Conservation (phyloP, 2,113 vertebrate species). For the Macrotus californicus region DNA sequence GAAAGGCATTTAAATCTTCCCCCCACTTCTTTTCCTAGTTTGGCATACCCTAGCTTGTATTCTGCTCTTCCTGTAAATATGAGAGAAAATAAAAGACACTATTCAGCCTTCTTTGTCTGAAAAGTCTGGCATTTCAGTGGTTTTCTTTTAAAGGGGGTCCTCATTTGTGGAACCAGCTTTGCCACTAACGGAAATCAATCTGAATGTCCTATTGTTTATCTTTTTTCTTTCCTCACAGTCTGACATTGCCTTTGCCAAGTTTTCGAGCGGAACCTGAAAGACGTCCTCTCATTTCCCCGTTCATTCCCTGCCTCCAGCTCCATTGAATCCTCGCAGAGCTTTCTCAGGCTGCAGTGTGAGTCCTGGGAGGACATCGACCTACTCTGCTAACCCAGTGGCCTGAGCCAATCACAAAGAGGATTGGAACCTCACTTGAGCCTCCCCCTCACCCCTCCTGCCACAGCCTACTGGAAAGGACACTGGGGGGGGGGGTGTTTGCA, state of each 20-base stretch:
- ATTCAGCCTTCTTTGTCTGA: constrained; percentile 37
- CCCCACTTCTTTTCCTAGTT: neutral
- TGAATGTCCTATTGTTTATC: constrained; percentile 68
- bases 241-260: constrained; percentile 61
- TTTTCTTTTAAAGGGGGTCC: constrained; percentile 21
- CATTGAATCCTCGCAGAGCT: neutral
- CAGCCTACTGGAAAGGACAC: constrained; percentile 43
- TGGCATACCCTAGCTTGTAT: neutral
- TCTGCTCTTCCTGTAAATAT: constrained; percentile 2
- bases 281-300: constrained; percentile 46
- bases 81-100: constrained; percentile 20
- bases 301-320: neutral
- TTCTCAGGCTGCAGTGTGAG: constrained; percentile 10
- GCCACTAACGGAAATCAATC: constrained; percentile 65
- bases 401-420: constrained; percentile 68
- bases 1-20: neutral
- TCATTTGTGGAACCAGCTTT: constrained; percentile 51
- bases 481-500: constrained; percentile 11
- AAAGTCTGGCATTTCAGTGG: constrained; percentile 29
- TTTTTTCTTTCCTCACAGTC: constrained; percentile 42
- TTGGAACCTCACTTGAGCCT: neutral
- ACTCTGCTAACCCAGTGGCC: constrained; percentile 72
- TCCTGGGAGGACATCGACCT: constrained; percentile 31
- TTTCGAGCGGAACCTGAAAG: constrained; percentile 59
- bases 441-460: neutral